phyloP scores from a whole-genome alignment of 2,113 vertebrate species.

The Myrmophylax atrothorax region DNA sequence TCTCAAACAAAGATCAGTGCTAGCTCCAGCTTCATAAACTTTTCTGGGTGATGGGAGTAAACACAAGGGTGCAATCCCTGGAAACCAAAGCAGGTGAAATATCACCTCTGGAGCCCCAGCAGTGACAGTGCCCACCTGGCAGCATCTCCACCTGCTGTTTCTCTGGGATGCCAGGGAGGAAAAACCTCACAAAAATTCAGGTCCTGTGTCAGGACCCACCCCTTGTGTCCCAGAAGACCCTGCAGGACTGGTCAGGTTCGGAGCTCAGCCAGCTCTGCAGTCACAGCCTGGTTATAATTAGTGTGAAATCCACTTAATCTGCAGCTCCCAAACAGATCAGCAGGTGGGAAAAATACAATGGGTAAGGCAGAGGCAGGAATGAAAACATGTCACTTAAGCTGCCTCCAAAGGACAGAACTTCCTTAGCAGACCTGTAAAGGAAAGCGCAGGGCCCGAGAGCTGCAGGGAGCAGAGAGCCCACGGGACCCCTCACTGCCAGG shows the following conservation, averaged over 20 bases:
- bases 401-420: not conserved
- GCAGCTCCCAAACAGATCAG: not conserved
- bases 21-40: not conserved
- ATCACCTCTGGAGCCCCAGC: not conserved
- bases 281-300: not conserved
- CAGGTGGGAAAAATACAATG: not conserved
- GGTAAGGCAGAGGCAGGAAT: not conserved
- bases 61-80: not conserved
- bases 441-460: fast-evolving
- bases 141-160: fast-evolving
- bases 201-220: not conserved
- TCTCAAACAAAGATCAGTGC: not conserved
- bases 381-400: not conserved
- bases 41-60: not conserved
- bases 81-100: fast-evolving
- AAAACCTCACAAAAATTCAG: not conserved
- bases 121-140: fast-evolving
- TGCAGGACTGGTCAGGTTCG: fast-evolving
- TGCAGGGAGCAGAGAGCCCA: not conserved
- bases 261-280: not conserved
- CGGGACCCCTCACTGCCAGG: fast-evolving
- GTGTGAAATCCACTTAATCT: not conserved
- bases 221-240: not conserved
- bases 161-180: not conserved
- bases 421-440: not conserved